phyloP scores from a whole-genome alignment of 2,797 vertebrate genomes.

The Gorsachius magnificus region DNA sequence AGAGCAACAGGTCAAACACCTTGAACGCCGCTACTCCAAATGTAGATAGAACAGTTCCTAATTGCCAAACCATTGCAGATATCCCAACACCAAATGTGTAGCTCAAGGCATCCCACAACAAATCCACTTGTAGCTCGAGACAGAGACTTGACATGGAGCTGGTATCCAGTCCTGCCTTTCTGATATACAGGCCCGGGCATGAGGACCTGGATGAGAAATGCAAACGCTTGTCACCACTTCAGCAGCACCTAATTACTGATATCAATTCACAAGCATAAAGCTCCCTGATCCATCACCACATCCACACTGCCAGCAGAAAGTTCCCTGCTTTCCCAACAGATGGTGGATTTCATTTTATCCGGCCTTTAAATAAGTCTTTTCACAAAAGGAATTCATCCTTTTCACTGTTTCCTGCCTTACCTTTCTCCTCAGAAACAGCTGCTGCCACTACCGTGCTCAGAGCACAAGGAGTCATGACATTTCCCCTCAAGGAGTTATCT shows the following conservation, averaged over 20 bases:
- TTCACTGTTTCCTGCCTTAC: not conserved
- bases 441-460: not conserved
- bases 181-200: not conserved
- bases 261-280: not conserved
- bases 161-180: not conserved
- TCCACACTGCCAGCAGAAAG: not conserved
- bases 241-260: not conserved
- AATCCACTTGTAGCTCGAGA: not conserved
- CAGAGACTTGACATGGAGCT: not conserved
- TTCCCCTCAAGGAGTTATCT: not conserved
- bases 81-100: rapidly evolving
- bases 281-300: not conserved
- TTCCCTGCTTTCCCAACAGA: not conserved
- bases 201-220: not conserved
- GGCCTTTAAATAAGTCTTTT: not conserved
- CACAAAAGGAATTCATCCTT: not conserved
- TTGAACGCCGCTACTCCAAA: not conserved
- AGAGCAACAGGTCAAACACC: not conserved
- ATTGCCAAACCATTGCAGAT: not conserved
- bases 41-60: not conserved
- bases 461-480: not conserved
- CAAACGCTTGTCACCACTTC: not conserved
- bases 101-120: not conserved
- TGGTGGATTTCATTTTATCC: not conserved
- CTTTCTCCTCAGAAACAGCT: not conserved